Evolutionary conservation across 2,888 invertebrate species (phyloP).

Genomic region (Branchipolynoe longqiensis): DNA sequence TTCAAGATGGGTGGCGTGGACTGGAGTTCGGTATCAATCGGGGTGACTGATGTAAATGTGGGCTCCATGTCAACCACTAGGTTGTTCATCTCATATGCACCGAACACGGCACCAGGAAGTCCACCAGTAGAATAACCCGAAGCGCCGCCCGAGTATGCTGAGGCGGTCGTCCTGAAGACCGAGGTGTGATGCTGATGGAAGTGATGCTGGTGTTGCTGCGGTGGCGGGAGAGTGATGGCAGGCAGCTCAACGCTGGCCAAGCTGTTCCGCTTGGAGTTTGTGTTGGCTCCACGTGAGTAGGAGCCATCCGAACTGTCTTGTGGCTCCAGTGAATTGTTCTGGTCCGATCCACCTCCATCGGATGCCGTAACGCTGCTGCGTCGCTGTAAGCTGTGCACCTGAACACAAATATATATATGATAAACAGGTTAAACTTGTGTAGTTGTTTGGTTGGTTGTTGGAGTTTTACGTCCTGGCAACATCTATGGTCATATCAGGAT

Average conservation of each 20-base stretch:
- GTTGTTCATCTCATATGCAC: conserved; percentile 4
- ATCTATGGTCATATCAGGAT: no score
- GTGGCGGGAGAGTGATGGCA: conserved; percentile 12
- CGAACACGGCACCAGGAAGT: conserved; percentile 18
- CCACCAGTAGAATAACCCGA: neutral
- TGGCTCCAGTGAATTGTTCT: neutral
- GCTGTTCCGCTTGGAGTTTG: conserved; percentile 12
- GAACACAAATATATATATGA: no score
- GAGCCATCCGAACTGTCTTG: conserved; percentile 37
- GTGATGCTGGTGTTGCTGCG: neutral
- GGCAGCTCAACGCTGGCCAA: conserved; percentile 37
- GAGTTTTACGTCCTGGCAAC: no score
- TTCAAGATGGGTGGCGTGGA: neutral
- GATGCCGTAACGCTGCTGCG: conserved; percentile 18
- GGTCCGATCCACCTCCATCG: neutral
- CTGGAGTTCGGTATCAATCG: conserved; percentile 38
- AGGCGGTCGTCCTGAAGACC: neutral
- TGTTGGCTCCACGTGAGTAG: neutral
- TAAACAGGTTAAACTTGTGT: no score
- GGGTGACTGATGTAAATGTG: conserved; percentile 34
- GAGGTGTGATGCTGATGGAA: conserved; percentile 5
- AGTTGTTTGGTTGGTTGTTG: no score
- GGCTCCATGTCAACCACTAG: conserved; percentile 20
- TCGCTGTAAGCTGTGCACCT: neutral
- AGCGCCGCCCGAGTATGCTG: neutral